Evolutionary conservation across 2,797 vertebrate species (phyloP), one percentile per base, ranked within the genome.

Genomic region (Poeciliopsis gracilis): DNA sequence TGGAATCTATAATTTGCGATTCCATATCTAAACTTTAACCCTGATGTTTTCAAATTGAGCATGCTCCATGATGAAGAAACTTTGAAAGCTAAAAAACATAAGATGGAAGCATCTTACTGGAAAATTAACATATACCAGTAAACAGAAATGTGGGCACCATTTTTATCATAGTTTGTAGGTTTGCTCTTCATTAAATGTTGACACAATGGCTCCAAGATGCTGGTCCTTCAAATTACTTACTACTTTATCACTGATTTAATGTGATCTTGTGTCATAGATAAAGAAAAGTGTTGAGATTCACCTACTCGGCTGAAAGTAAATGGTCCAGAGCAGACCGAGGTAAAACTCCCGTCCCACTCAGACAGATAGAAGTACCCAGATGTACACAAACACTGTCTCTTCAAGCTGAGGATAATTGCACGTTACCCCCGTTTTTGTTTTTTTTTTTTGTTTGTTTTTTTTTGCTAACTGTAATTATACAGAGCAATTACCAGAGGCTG

Each of bases 381-480:
- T 38, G 74, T 70, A 80, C 33, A 72, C 76, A 81, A 51, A 79
- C 77, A 70, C 69, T 43, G 82, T 77, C 80, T 86, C 76, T 51
- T 76, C 67, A 53, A 55, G 66, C 80, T 82, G 77, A 75, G 55
- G 66, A 77, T 87, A 88, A 91, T 82, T 87, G 82, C 70, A 81
- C 0, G 57, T 77, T 85, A 81, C 75, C 30, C 47, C 80, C 16
- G 51, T 73, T 87, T 81, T 87, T 81, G 11, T 11, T 36, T 36
- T 2, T 43, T 45, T 13, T 74, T 78, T 74, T 59, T 78, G 2
- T 36, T 1, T 43, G n/a, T n/a, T 41, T 9, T 43, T 45, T 13
- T 74, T 78, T 74, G 72, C 49, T 67, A 38, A 84, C 77, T 23
- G 76, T 86, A 87, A 89, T 92, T 86, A 83, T 73, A 87, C 49